These are phyloP conservation scores for Pristis pectinata DNA, from an alignment of 2,797 vertebrate genomes.

Conservation along the genomic window DNA sequence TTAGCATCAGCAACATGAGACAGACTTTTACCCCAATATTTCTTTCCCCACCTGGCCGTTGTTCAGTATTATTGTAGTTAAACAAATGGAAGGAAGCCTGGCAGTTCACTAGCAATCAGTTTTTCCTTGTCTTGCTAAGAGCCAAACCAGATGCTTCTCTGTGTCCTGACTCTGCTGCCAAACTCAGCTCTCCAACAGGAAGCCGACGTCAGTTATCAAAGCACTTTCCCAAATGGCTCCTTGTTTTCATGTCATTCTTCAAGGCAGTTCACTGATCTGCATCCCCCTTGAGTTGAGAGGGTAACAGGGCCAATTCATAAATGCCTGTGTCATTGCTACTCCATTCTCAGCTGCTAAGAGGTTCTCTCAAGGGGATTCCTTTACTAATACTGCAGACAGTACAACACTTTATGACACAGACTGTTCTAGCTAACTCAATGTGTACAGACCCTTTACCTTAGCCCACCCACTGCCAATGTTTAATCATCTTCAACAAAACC, in stretches of 20 bases:
- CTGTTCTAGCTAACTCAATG: neutral
- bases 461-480: neutral
- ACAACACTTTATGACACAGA: neutral
- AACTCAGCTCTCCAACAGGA: neutral
- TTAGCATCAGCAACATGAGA: too few species aligned
- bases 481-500: neutral
- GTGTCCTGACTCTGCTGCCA: neutral
- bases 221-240: neutral
- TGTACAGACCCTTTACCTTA: neutral
- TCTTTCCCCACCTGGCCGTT: neutral
- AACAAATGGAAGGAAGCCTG: neutral
- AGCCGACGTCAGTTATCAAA: neutral
- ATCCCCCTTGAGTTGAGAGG: neutral
- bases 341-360: neutral
- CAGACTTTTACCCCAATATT: neutral
- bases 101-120: neutral
- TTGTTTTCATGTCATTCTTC: neutral
- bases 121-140: neutral
- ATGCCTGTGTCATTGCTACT: neutral
- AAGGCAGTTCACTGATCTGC: neutral
- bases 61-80: neutral
- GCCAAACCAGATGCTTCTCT: neutral
- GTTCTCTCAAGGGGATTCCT: neutral
- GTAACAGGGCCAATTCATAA: neutral
- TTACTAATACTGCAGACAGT: neutral